Evolutionary conservation across 2,113 vertebrate species (phyloP), one percentile per base, ranked within the genome.

Genomic region (Bombycilla garrulus): DNA sequence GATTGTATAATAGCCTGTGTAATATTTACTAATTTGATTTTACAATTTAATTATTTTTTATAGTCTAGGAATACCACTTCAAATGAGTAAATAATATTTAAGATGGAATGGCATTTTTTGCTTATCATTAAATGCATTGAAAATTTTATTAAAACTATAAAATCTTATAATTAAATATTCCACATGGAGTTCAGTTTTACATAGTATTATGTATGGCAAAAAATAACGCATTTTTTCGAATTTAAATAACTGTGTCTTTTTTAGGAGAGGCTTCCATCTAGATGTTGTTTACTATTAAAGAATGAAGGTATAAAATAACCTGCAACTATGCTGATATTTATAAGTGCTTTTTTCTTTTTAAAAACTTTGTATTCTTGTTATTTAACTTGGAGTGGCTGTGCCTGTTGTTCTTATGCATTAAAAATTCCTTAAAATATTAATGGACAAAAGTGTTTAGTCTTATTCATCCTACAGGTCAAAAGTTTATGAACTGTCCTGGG

Each of bases 301-400:
- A 57, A 44, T 28, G 71, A 69, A 78, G 7, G 8, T 58, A 38
- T 62, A 12, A 57, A 78, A 77, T n/a, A 81, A 8, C 17, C 12
- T 38, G 5, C 20, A 85, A 42, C 11, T 47, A 33, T 42, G 33
- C 15, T 23, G 18, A 5, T 78, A 54, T 90, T 91, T 67, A 50
- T 67, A 88, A 74, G 54, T 0, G 0, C 1, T 36, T 56, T 69
- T 19, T 76, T 28, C 0, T 1, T 28, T 33, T 31, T 66, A 11
- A 4, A 2, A 7, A 19, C 33, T 20, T 38, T 48, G 2, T 48
- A 24, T 61, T 54, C 66, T 58, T 81, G 5, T 5, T 25, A 9
- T 66, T 92, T 69, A 15, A 62, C 21, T 67, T 18, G 23, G 10
- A 64, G 11, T n/a, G 13, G 67, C 33, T 84, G 23, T 86, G 21